phyloP scores from a whole-genome alignment of 2,797 vertebrate genomes.

The Eulemur mongoz region DNA sequence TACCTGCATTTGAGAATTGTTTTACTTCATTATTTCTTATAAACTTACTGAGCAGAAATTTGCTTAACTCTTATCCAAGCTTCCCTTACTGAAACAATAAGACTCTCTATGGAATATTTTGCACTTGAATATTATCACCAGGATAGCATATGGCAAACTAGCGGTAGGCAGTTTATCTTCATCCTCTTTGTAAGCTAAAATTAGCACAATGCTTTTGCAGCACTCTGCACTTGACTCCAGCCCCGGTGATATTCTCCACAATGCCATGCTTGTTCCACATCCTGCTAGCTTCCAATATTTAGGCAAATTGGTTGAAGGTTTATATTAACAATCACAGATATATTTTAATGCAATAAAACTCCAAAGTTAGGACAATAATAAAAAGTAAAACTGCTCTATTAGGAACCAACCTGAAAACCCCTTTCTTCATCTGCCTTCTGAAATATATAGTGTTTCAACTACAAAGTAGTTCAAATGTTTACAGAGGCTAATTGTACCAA shows the following conservation, averaged over 20 bases:
- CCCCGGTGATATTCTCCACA: conserved; percentile 89
- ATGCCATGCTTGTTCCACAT: conserved; percentile 75
- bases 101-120: conserved; percentile 90
- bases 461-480: conserved; percentile 66
- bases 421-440: conserved; percentile 8
- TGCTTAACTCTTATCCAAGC: conserved; percentile 80
- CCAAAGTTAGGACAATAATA: conserved; percentile 45
- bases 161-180: conserved; percentile 97
- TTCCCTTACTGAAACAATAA: conserved; percentile 86
- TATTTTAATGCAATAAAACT: conserved; percentile 65
- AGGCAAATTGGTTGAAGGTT: conserved; percentile 77
- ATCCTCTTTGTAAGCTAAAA: conserved; percentile 99
- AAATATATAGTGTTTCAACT: conserved; percentile 47
- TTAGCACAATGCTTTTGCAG: conserved; percentile 95
- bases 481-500: conserved; percentile 65
- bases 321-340: conserved; percentile 68
- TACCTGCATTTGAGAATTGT: conserved; percentile 86
- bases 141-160: conserved; percentile 96
- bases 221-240: conserved; percentile 88
- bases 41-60: conserved; percentile 82
- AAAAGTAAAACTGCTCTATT: conserved; percentile 62
- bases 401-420: conserved; percentile 52
- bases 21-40: conserved; percentile 87
- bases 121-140: conserved; percentile 92
- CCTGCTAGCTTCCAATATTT: conserved; percentile 77